A percentile compares a stretch with the other conserved stretches of the same genome.
Conservation (phyloP, 1,140 invertebrate species). For the Coptotermes formosanus region DNA sequence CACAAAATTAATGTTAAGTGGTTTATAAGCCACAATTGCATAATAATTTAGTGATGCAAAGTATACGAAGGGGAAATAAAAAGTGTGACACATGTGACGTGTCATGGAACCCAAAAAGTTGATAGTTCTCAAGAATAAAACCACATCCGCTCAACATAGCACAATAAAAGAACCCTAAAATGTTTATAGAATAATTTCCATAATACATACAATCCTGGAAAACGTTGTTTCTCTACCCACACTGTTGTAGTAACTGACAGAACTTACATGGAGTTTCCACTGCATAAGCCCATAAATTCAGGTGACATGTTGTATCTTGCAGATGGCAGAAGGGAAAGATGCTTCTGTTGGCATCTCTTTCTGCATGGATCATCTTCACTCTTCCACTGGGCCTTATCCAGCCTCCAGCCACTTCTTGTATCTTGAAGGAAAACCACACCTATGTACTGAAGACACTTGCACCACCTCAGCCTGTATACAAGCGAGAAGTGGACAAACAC, state of each 20-base stretch:
- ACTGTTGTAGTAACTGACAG: background rate
- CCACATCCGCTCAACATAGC: no score
- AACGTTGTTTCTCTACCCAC: background rate
- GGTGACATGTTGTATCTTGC: constrained; percentile 22
- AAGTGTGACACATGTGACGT: no score
- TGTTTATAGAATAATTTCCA: background rate
- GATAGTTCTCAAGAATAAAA: no score
- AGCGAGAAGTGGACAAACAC: background rate
- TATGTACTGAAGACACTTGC: constrained; percentile 54
- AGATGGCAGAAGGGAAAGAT: constrained; percentile 84
- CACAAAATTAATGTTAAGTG: no score
- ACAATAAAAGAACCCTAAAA: no score
- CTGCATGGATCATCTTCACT: constrained; percentile 96
- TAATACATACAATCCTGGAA: background rate
- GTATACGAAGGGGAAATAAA: no score
- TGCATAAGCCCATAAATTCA: background rate
- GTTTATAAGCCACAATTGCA: no score
- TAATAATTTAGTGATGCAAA: no score
- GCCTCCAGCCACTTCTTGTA: constrained; percentile 86
- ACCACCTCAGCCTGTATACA: constrained; percentile 28
- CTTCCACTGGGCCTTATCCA: constrained; percentile 92
- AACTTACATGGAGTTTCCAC: background rate
- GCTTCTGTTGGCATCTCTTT: constrained; percentile 85
- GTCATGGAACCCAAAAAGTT: no score
- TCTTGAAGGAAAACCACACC: constrained; percentile 71